Conservation (phyloP, 2,888 invertebrate genomes). For the Criorhina ranunculi region DNA sequence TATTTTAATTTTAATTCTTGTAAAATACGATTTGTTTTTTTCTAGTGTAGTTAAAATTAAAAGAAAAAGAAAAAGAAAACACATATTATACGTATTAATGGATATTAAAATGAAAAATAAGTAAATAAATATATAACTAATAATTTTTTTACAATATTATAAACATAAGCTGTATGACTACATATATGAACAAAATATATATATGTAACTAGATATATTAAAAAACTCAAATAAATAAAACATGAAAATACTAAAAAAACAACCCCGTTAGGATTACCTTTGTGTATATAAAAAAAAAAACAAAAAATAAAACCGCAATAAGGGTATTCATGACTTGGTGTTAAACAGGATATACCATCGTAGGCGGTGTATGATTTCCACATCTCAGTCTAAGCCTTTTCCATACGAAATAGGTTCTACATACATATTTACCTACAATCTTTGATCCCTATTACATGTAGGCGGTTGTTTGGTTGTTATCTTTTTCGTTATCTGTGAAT, state of each 20-base stretch:
- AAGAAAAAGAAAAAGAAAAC: constrained; percentile 60
- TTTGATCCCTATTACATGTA: no score
- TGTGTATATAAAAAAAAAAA: constrained; percentile 65
- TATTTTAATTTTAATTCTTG: constrained; percentile 53
- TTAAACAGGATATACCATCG: no score
- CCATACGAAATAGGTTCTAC: no score
- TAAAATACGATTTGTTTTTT: constrained; percentile 69
- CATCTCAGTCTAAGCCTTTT: no score
- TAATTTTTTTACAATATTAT: constrained; percentile 77
- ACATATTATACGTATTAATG: constrained; percentile 75
- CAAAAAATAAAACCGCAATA: constrained; percentile 18
- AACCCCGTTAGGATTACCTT: constrained; percentile 66
- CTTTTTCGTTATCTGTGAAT: no score
- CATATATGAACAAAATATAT: constrained; percentile 66
- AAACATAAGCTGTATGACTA: constrained; percentile 75
- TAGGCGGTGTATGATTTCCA: no score
- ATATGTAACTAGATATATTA: constrained; percentile 59
- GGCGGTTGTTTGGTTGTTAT: no score
- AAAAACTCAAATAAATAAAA: constrained; percentile 34
- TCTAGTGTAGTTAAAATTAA: constrained; percentile 66
- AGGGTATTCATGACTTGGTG: background rate
- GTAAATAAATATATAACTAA: constrained; percentile 72
- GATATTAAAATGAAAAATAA: constrained; percentile 45
- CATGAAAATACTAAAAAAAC: constrained; percentile 36
- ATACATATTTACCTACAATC: no score